Evolutionary conservation across 2,888 invertebrate species (phyloP), one percentile per base, ranked within the genome.

Genomic region (Mycalesis mineus): DNA sequence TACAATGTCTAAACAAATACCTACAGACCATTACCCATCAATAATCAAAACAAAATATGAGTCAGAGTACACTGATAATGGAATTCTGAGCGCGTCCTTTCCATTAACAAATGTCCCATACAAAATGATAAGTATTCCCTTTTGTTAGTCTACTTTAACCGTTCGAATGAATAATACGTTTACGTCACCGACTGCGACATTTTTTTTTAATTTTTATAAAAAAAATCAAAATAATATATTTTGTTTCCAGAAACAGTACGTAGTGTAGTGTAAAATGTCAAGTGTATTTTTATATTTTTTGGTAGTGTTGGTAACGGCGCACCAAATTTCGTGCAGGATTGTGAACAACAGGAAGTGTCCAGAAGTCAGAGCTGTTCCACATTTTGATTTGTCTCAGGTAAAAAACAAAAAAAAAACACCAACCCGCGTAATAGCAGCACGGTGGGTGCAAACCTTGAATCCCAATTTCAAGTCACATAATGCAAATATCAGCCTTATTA

Each of bases 381-480:
- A 96, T 85, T 96, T 96, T 74, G 93, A 96, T 87, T 87, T 96
- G 68, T 90, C 93, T 65, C 91, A 92, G 85, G 96, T 95, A 50
- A 22, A n/a, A n/a, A n/a, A n/a, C n/a, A n/a, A n/a, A n/a, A n/a
- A n/a, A n/a, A n/a, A n/a, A n/a, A n/a, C n/a, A n/a, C n/a, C n/a
- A n/a, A n/a, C n/a, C n/a, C n/a, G n/a, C n/a, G n/a, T n/a, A n/a
- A n/a, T n/a, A n/a, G n/a, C n/a, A n/a, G n/a, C n/a, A n/a, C n/a
- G n/a, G n/a, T n/a, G n/a, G n/a, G n/a, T n/a, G n/a, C n/a, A n/a
- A n/a, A n/a, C n/a, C n/a, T n/a, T n/a, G n/a, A n/a, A n/a, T n/a
- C n/a, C n/a, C n/a, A n/a, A n/a, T n/a, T n/a, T n/a, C n/a, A n/a
- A n/a, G n/a, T n/a, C n/a, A n/a, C n/a, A n/a, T n/a, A n/a, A n/a